Evolutionary conservation across 2,113 vertebrate species (phyloP), one percentile per base, ranked within the genome.

Genomic region (Crotalus horridus): DNA sequence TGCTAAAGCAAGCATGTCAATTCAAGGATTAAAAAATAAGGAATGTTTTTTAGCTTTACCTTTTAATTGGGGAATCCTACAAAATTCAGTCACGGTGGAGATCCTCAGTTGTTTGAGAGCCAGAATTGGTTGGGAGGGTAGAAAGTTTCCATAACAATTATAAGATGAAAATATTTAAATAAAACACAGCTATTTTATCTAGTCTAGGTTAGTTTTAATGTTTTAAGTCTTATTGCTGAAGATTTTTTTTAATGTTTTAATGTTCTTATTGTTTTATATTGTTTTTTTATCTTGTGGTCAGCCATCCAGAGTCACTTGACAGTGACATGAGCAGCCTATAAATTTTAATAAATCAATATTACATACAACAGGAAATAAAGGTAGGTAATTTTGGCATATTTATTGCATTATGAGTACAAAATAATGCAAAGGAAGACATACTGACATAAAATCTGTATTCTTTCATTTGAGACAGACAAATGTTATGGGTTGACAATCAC

Each of bases 111-210:
- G 24, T 69, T 94, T 95, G 91, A 94, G 91, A 97, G 89, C 95
- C 93, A 94, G 58, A 69, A 95, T 86, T 53, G 93, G 92, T 93
- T 3, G 61, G 51, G 90, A 59, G 74, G 54, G 90, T 53, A 74
- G 61, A 91, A 94, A 29, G 95, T 97, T 96, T 96, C 97, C 96
- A 97, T 97, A 96, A 97, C 96, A 98, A 97, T 96, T 89, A 92
- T 91, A 92, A 8, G 15, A 33, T 74, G 29, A 69, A 69, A n/a
- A 69, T n/a, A 69, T 69, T 29, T 69, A 69, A 69, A n/a, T n/a
- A n/a, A 69, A n/a, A 69, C 11, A 5, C 61, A 29, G 61, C 13
- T 13, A 69, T n/a, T 64, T 29, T 29, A n/a, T n/a, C 61, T 13
- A 69, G 61, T 13, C 29, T 69, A 69, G 61, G 4, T 69, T 12